Evolutionary conservation across 1,140 invertebrate species (phyloP), one percentile per base, ranked within the genome.

Genomic region (Drosophila mojavensis): DNA sequence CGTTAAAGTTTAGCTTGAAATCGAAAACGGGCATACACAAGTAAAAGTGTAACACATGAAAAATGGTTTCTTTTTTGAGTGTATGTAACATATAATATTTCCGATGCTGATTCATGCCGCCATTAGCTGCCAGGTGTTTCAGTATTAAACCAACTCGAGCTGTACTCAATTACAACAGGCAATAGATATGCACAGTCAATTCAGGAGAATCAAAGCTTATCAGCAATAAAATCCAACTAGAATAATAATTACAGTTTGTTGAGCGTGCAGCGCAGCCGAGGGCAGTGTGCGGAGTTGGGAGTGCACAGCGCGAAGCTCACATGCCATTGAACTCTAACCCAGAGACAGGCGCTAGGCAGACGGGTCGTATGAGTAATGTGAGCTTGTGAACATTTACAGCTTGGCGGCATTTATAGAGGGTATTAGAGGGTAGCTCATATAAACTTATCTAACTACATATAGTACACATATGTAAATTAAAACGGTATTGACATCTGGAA

Each of bases 241-340:
- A 56, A 63, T 28, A 59, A 69, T 59, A 64, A 69, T 59, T 54
- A 61, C 47, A 48, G 39, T 7, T n/a, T 30, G 13, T 45, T 7
- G n/a, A 43, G 10, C 17, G 13, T 10, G 20, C 41, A 47, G n/a
- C 43, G 28, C 30, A 13, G 53, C 33, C 6, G 11, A n/a, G 26
- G 0, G 10, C 13, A 24, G 47, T 15, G 13, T 5, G 6, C 33
- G 10, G 50, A 41, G 20, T 4, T 5, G 0, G 7, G 6, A 33
- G 7, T 33, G 33, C 33, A 9, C 5, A 30, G 28, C 6, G 28
- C 28, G 11, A 4, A 50, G 47, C 5, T 24, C 6, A 76, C 30
- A 36, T 53, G 47, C 70, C 82, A 70, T 82, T 86, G 83, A 86
- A 88, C 82, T 86, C 62, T 74, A 88, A 86, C 75, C 62, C 41